These are phyloP conservation scores for Eupithecia tripunctaria DNA, from an alignment of 2,888 invertebrate genomes.

Conservation along the genomic window DNA sequence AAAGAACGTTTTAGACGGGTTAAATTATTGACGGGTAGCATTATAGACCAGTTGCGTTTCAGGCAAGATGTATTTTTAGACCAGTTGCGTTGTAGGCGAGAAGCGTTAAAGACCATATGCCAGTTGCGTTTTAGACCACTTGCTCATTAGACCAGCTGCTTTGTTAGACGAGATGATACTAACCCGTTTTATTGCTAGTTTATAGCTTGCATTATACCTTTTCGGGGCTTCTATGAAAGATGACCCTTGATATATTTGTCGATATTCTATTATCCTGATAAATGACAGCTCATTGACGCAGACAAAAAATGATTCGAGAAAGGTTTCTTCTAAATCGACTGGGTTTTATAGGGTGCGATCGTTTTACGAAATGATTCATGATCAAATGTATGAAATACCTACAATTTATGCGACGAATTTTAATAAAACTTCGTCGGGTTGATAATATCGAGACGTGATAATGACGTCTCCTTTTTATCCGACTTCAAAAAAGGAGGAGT, in stretches of 20 bases:
- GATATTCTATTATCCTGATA: conserved; percentile 32
- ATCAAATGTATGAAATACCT: conserved; percentile 26
- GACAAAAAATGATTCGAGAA: conserved; percentile 28
- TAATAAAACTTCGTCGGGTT: conserved; percentile 6
- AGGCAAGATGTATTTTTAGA: too few species aligned
- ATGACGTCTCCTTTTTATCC: too few species aligned
- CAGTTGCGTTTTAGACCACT: too few species aligned
- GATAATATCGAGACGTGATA: too few species aligned
- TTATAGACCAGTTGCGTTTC: too few species aligned
- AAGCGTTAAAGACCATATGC: too few species aligned
- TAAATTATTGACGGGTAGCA: too few species aligned
- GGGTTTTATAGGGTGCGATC: conserved; percentile 28
- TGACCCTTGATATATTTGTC: conserved; percentile 14
- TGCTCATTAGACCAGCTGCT: too few species aligned
- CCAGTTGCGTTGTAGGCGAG: too few species aligned
- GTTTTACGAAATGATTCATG: conserved; percentile 32
- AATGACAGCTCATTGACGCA: conserved; percentile 24
- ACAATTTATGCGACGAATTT: conserved; percentile 17
- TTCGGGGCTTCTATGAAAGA: conserved; percentile 14
- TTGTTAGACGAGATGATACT: too few species aligned
- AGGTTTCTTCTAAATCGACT: conserved; percentile 20
- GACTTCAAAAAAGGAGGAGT: too few species aligned
- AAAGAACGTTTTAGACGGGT: too few species aligned
- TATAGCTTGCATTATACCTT: conserved; percentile 18
- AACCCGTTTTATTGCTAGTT: conserved; percentile 23